Conservation (phyloP, 2,888 invertebrate genomes). For the Anodontia alba region DNA sequence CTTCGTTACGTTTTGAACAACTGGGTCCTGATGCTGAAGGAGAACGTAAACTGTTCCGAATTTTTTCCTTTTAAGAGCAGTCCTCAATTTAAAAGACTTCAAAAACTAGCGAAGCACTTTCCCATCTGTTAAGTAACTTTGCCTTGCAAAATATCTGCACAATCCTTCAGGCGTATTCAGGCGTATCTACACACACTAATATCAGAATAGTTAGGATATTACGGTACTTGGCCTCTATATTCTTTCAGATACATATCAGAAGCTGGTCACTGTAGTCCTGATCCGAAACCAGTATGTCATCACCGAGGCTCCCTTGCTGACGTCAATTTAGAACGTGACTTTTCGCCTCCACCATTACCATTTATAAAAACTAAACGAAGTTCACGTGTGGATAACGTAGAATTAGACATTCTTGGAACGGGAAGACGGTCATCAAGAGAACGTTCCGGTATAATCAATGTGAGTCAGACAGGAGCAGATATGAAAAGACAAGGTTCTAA, state of each 20-base stretch:
- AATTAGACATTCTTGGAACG: constrained; percentile 48
- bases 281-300: neutral
- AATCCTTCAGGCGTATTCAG: too few relatives aligned
- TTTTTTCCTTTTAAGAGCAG: too few relatives aligned
- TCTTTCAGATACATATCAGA: constrained; percentile 40
- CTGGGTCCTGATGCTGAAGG: too few relatives aligned
- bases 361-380: constrained; percentile 27
- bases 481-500: neutral
- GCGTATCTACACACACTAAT: too few relatives aligned
- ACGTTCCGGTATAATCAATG: neutral
- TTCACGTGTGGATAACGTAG: constrained; percentile 40
- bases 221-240: too few relatives aligned
- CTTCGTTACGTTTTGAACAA: too few relatives aligned
- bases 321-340: constrained; percentile 46
- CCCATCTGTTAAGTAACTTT: too few relatives aligned
- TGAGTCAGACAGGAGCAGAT: neutral
- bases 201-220: too few relatives aligned
- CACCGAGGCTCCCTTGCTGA: constrained; percentile 53
- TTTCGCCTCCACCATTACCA: constrained; percentile 26
- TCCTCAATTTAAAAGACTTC: too few relatives aligned
- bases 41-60: too few relatives aligned
- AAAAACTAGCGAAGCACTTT: too few relatives aligned
- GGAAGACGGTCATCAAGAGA: constrained; percentile 20
- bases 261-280: neutral
- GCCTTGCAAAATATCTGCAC: too few relatives aligned